Base-by-base conservation (phyloP, 2,113 vertebrate species). In the Eptatretus burgeri region DNA sequence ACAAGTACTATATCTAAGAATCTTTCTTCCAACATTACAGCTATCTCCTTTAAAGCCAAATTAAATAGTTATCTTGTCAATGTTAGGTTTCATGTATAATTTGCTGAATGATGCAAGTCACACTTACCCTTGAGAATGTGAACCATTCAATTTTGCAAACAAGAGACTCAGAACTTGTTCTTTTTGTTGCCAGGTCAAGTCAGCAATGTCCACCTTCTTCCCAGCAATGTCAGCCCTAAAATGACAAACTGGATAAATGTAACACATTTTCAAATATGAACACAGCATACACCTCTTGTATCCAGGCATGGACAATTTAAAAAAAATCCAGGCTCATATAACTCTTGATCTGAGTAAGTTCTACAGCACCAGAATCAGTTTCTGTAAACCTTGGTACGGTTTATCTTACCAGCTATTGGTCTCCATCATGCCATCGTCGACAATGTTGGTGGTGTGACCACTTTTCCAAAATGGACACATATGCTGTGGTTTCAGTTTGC, bases 131-230 rank as follows among this genome's bases (percentile, higher is more conserved):
- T 41, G 27, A 41, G 27, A 41, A 41, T 41, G 27, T 41, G 71
- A 68, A 65, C 73, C 70, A 66, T 85, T 94, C 78, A 82, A 91
- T 76, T 81, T 82, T 64, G 82, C 78, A 75, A 93, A 94, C 66
- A 85, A 74, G 64, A 84, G 72, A 63, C 71, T 64, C 63, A 87
- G 77, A 41, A 93, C 80, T 69, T 68, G 72, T 65, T 94, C 80
- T 71, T 81, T 89, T 73, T 93, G 78, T 66, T 83, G 82, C 83
- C 81, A 87, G 20, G 77, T 86, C 64, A 89, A 70, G 56, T 85
- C 79, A 63, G 75, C 73, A 67, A 89, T 76, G 73, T 74, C 74
- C 50, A 81, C 74, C 65, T 79, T 75, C 68, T 71, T 70, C 56
- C 68, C 70, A 52, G 73, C 70, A 65, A 67, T 64, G 71, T 72